These are phyloP conservation scores for Scomber scombrus DNA, from an alignment of 2,113 vertebrate species.

Conservation along the genomic window DNA sequence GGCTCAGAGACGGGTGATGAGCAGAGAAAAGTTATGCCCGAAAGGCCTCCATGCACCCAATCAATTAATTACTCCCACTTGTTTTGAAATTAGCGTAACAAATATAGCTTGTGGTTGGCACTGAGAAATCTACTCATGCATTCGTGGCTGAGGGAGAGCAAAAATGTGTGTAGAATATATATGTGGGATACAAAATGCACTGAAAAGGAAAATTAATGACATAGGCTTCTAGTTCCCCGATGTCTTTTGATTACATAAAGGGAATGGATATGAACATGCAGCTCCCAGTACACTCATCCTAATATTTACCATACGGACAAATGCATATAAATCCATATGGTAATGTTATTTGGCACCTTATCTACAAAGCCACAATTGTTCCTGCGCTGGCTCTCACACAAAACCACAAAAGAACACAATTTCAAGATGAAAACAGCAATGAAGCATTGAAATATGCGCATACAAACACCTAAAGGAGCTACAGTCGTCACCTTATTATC, in stretches of 20 bases:
- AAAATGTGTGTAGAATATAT: conserved; percentile 7
- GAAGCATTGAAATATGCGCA: too few relatives aligned
- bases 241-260: conserved; percentile 5
- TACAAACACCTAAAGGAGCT: too few relatives aligned
- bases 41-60: conserved; percentile 43
- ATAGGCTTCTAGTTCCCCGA: neutral
- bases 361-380: too few relatives aligned
- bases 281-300: neutral
- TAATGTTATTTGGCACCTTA: too few relatives aligned
- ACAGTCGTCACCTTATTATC: too few relatives aligned
- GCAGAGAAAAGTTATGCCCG: conserved; percentile 1
- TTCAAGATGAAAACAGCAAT: too few relatives aligned
- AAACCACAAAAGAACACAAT: too few relatives aligned
- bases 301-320: neutral
- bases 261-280: neutral
- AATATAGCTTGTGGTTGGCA: conserved; percentile 40
- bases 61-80: conserved; percentile 64
- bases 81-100: conserved; percentile 57
- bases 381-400: too few relatives aligned
- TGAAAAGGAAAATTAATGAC: conserved; percentile 17
- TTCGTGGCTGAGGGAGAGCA: conserved; percentile 10
- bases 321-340: neutral
- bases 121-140: conserved; percentile 12
- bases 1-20: conserved; percentile 4
- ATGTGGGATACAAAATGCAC: neutral